Conservation (phyloP, 92 coral and sea anemone genomes). For the Epizoanthus ramosus region DNA sequence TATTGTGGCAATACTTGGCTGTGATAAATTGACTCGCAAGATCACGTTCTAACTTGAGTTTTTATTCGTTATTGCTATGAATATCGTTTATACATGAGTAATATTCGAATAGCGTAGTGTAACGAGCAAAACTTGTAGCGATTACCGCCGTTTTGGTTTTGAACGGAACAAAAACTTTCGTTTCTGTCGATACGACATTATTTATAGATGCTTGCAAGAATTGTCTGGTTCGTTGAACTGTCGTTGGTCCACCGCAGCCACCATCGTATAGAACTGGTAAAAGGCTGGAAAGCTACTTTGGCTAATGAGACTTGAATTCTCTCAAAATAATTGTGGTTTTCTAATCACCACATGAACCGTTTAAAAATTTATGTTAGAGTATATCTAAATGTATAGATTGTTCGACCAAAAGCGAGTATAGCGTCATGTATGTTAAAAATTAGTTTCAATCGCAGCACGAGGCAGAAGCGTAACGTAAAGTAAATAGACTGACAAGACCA, state of each 20-base stretch:
- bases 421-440: conserved; percentile 8
- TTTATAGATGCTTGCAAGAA: background rate
- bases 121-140: background rate
- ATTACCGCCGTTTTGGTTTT: conserved; percentile 12
- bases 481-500: background rate
- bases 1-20: background rate
- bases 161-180: background rate
- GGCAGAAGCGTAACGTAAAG: background rate
- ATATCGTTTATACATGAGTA: background rate
- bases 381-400: background rate
- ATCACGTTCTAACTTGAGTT: background rate
- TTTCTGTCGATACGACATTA: background rate
- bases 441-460: conserved; percentile 13
- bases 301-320: conserved; percentile 13
- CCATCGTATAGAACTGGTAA: background rate
- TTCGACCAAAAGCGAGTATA: background rate
- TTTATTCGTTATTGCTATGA: background rate
- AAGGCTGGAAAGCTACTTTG: background rate
- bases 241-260: background rate
- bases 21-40: conserved; percentile 1
- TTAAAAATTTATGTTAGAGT: conserved; percentile 20
- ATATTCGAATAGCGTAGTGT: background rate
- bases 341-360: conserved; percentile 14
- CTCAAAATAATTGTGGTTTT: conserved; percentile 3
- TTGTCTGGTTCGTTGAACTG: background rate